Conservation (phyloP, 2,888 invertebrate genomes). For the Andrena bicolor region DNA sequence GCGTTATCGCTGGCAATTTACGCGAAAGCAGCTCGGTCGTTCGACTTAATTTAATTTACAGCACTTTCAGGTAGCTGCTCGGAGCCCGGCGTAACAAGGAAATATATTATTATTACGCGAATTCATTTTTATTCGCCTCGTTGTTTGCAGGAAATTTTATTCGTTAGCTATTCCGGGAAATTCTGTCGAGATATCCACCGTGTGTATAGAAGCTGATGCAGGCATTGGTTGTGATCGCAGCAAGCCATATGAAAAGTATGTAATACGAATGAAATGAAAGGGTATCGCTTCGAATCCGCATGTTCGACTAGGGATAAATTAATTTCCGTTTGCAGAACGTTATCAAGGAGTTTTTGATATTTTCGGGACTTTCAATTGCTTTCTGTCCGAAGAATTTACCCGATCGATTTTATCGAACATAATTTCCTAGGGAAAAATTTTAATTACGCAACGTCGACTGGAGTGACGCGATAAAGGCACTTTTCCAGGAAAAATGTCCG, state of each 20-base stretch:
- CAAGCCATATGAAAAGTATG: not conserved
- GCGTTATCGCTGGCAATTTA: not conserved
- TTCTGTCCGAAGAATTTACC: not conserved
- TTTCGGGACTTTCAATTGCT: constrained; percentile 1
- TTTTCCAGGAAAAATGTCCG: not conserved
- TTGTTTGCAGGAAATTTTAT: not conserved
- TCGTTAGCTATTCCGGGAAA: not conserved
- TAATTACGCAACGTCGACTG: constrained; percentile 12
- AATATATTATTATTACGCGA: too few relatives aligned
- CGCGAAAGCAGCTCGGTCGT: not conserved
- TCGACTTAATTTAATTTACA: constrained; percentile 12
- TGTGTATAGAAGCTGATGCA: not conserved
- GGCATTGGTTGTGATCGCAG: not conserved
- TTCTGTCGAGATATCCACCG: not conserved
- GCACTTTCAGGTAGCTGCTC: too few relatives aligned
- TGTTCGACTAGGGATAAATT: not conserved
- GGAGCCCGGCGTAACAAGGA: not conserved
- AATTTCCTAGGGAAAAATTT: constrained; percentile 26
- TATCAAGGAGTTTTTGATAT: not conserved
- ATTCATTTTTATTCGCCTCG: not conserved
- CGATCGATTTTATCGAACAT: not conserved
- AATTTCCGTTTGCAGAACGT: not conserved
- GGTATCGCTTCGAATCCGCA: not conserved
- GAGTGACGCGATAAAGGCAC: too few relatives aligned
- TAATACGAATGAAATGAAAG: not conserved